phyloP scores from a whole-genome alignment of 1,140 invertebrate genomes.

The Melanaphis sacchari region DNA sequence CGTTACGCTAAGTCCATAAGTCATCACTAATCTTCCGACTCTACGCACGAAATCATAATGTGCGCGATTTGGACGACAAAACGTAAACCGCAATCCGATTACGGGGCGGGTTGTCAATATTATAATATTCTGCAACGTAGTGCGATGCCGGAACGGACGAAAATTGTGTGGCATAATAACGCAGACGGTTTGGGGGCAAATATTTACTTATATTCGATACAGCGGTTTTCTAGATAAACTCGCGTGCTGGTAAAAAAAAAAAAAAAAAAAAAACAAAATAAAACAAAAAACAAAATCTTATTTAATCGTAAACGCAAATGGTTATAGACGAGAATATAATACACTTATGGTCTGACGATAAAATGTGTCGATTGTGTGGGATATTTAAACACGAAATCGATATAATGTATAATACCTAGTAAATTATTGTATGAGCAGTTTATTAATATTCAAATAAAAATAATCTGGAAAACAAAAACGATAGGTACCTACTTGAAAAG shows the following conservation, averaged over 20 bases:
- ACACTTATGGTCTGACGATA: no score
- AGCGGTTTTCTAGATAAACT: no score
- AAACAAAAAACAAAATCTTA: no score
- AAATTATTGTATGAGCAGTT: background rate
- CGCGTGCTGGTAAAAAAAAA: no score
- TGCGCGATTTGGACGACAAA: background rate
- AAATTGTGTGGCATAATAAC: no score
- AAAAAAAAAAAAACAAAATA: no score
- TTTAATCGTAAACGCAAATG: no score
- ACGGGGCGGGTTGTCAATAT: background rate
- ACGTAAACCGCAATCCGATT: background rate
- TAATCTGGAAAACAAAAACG: no score
- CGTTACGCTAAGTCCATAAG: background rate
- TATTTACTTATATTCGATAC: no score
- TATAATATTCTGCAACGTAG: background rate
- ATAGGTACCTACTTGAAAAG: background rate
- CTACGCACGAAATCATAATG: background rate
- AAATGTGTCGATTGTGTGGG: no score
- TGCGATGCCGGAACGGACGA: background rate
- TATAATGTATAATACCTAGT: background rate
- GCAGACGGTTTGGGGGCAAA: background rate
- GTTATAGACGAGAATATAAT: no score
- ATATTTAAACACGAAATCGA: background rate
- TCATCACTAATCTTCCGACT: background rate
- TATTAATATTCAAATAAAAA: background rate